Conservation (phyloP, 2,797 vertebrate species). For the Trachurus trachurus region DNA sequence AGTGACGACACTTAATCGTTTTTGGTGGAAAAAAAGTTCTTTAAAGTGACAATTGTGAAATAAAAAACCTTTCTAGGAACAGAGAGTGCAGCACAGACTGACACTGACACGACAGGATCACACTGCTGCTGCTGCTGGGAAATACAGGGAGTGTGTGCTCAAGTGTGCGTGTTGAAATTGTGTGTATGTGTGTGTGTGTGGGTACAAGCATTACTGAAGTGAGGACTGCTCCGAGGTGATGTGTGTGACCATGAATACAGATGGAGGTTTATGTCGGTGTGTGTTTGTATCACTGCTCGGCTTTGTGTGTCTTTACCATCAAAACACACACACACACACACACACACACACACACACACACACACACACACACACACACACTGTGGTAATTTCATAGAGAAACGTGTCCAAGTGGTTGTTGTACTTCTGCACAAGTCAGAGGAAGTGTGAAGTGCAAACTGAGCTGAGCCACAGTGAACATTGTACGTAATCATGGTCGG, state of each 20-base stretch:
- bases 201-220: conserved; percentile 22
- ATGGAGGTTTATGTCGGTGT: conserved; percentile 38
- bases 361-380: not conserved
- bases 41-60: conserved; percentile 34
- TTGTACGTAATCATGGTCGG: too few species aligned
- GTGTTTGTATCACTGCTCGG: not conserved
- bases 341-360: not conserved
- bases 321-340: not conserved
- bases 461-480: too few species aligned
- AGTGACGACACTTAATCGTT: not conserved
- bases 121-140: conserved; percentile 11
- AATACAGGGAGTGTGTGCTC: not conserved
- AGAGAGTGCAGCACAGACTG: conserved; percentile 25
- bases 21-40: conserved; percentile 9
- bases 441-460: too few species aligned
- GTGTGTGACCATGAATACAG: conserved; percentile 57
- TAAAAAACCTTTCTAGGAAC: conserved; percentile 43
- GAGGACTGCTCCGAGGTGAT: not conserved
- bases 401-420: too few species aligned
- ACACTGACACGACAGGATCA: conserved; percentile 26
- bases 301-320: not conserved
- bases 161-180: conserved; percentile 4
- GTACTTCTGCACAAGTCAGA: too few species aligned
- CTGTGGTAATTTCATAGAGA: not conserved
- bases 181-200: conserved; percentile 23